A percentile compares a stretch with the other conserved stretches of the same genome.
These are phyloP conservation scores for Leptopilina myrica DNA, from an alignment of 2,888 invertebrate species.

Conservation along the genomic window DNA sequence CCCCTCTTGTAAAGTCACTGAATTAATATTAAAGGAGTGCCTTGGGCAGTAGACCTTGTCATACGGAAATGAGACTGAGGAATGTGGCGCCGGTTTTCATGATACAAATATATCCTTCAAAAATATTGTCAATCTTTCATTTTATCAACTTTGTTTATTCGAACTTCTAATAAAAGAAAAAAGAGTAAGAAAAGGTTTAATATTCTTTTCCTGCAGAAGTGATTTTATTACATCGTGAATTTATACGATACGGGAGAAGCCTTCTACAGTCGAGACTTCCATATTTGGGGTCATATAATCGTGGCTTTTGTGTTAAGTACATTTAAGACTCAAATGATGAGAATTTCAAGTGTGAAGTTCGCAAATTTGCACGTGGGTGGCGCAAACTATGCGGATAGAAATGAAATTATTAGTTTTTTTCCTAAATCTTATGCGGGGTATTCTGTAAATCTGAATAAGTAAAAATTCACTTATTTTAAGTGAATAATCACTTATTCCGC, in stretches of 20 bases:
- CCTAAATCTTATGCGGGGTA: too few species aligned
- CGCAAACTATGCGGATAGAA: neutral
- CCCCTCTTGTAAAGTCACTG: slow-evolving; percentile 25
- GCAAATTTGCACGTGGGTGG: neutral
- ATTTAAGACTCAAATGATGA: neutral
- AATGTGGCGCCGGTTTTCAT: slow-evolving; percentile 22
- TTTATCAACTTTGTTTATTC: too few species aligned
- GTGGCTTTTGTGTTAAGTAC: slow-evolving; percentile 9
- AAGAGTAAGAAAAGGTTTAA: too few species aligned
- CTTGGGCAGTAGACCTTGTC: neutral
- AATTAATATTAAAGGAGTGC: slow-evolving; percentile 34
- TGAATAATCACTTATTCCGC: too few species aligned
- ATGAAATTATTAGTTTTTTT: neutral
- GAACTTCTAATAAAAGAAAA: too few species aligned
- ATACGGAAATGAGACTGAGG: slow-evolving; percentile 19
- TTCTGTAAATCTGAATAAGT: too few species aligned
- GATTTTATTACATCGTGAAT: too few species aligned
- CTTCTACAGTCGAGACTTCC: too few species aligned
- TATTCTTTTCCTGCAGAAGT: too few species aligned
- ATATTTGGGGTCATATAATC: neutral
- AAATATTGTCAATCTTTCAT: neutral
- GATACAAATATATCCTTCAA: neutral
- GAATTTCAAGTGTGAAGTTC: neutral
- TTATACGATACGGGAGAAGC: too few species aligned
- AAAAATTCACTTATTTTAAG: too few species aligned